These are phyloP conservation scores for Halichoeres trimaculatus DNA, from an alignment of 2,113 vertebrate genomes.

Conservation along the genomic window DNA sequence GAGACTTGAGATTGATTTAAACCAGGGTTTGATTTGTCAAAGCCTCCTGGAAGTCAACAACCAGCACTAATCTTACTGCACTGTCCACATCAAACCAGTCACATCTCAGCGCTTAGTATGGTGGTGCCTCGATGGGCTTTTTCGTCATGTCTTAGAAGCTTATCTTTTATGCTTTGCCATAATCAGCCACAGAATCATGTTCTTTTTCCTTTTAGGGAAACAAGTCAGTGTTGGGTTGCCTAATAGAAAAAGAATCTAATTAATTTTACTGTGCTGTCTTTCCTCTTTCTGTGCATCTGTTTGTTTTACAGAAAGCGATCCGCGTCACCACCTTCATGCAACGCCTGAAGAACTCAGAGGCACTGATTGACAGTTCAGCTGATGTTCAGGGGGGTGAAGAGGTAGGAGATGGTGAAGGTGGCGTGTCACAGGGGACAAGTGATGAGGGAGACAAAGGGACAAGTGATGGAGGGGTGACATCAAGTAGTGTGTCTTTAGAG, in stretches of 20 bases:
- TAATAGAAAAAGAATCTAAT: constrained; percentile 2
- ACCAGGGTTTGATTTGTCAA: constrained; percentile 50
- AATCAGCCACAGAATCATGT: constrained; percentile 14
- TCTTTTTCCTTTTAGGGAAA: constrained; percentile 26
- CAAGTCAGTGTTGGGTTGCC: constrained; percentile 7
- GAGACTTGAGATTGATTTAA: constrained; percentile 69
- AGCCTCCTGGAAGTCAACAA: constrained; percentile 63
- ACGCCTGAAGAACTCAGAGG: constrained; percentile 84
- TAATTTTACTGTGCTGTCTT: constrained; percentile 13
- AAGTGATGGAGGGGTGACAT: constrained; percentile 70
- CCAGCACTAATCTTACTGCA: constrained; percentile 45
- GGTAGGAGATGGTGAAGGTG: constrained; percentile 65
- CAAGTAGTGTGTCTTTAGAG: constrained; percentile 80
- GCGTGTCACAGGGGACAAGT: constrained; percentile 63
- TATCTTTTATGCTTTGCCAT: constrained; percentile 49
- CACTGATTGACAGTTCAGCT: constrained; percentile 62
- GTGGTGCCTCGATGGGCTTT: constrained; percentile 51
- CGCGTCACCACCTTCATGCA: constrained; percentile 91
- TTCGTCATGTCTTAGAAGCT: constrained; percentile 44
- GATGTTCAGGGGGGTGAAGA: constrained; percentile 63
- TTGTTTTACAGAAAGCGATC: constrained; percentile 86
- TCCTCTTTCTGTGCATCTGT: constrained; percentile 45
- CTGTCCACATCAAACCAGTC: constrained; percentile 45
- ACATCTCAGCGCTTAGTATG: constrained; percentile 51
- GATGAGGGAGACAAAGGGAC: constrained; percentile 67